Percentiles rank a stretch among this genome's conserved stretches.
Evolutionary conservation across 2,888 invertebrate species (phyloP).

Genomic region (Halocaridina rubra): DNA sequence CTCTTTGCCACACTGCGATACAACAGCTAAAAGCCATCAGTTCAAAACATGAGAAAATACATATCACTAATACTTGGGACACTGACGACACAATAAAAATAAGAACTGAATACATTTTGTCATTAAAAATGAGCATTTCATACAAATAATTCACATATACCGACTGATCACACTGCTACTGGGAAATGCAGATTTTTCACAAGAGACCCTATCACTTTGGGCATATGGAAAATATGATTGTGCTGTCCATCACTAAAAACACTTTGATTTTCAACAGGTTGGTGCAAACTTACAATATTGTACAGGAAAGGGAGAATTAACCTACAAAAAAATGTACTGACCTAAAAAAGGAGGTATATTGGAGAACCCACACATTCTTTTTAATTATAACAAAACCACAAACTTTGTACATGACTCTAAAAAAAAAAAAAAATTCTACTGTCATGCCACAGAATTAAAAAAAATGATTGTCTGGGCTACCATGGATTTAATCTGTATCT

Average conservation of each 20-base stretch:
- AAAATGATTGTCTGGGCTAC: slow-evolving; percentile 54
- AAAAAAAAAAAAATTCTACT: not conserved
- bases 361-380: slow-evolving; percentile 48
- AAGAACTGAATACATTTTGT: slow-evolving; percentile 56
- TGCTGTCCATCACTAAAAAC: slow-evolving; percentile 62
- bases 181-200: slow-evolving; percentile 53
- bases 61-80: slow-evolving; percentile 53
- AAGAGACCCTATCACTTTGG: slow-evolving; percentile 51
- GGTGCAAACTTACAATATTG: slow-evolving; percentile 62
- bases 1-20: slow-evolving; percentile 40
- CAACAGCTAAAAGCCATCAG: slow-evolving; percentile 50
- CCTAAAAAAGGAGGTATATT: slow-evolving; percentile 60
- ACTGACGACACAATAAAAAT: slow-evolving; percentile 57
- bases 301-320: slow-evolving; percentile 50
- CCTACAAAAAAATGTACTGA: slow-evolving; percentile 61
- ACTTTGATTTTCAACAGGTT: slow-evolving; percentile 63
- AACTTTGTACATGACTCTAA: slow-evolving; percentile 19
- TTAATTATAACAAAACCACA: slow-evolving; percentile 9
- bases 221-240: slow-evolving; percentile 60
- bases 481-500: slow-evolving; percentile 19
- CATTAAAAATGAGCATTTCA: slow-evolving; percentile 54
- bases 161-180: slow-evolving; percentile 57
- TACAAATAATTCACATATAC: slow-evolving; percentile 48
- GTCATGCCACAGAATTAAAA: slow-evolving; percentile 29
- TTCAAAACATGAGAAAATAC: slow-evolving; percentile 54